A percentile compares a stretch with the other conserved stretches of the same genome.
These are phyloP conservation scores for Diabrotica virgifera DNA, from an alignment of 1,140 invertebrate species.

Conservation along the genomic window DNA sequence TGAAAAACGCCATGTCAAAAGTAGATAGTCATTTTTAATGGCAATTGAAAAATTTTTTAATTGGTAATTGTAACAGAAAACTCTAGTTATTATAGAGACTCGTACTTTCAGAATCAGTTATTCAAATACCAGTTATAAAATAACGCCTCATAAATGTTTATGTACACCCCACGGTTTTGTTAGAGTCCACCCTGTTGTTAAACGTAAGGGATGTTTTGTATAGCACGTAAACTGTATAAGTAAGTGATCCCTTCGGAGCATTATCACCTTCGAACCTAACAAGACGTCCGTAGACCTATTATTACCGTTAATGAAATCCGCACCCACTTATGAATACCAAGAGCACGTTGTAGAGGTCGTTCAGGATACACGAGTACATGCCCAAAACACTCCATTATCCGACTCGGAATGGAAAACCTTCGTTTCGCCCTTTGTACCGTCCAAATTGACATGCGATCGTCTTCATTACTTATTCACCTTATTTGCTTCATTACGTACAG, in stretches of 20 bases:
- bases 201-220: no score
- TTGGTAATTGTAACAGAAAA: no score
- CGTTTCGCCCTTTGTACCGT: slow-evolving; percentile 3
- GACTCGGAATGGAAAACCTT: background rate
- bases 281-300: background rate
- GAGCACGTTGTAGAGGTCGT: background rate
- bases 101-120: no score
- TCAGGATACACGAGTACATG: background rate
- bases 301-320: background rate
- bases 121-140: no score
- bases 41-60: no score
- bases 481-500: slow-evolving; percentile 32
- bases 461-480: slow-evolving; percentile 38
- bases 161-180: no score
- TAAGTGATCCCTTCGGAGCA: background rate
- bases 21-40: no score
- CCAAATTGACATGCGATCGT: slow-evolving; percentile 36
- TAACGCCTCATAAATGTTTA: no score
- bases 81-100: no score
- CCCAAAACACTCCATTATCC: slow-evolving; percentile 1
- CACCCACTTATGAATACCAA: slow-evolving; percentile 2
- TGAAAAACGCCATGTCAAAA: no score
- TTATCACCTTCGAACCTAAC: background rate
- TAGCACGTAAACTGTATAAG: background rate
- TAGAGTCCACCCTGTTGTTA: no score